Conservation (phyloP, 1,140 invertebrate species). For the Varroa destructor region DNA sequence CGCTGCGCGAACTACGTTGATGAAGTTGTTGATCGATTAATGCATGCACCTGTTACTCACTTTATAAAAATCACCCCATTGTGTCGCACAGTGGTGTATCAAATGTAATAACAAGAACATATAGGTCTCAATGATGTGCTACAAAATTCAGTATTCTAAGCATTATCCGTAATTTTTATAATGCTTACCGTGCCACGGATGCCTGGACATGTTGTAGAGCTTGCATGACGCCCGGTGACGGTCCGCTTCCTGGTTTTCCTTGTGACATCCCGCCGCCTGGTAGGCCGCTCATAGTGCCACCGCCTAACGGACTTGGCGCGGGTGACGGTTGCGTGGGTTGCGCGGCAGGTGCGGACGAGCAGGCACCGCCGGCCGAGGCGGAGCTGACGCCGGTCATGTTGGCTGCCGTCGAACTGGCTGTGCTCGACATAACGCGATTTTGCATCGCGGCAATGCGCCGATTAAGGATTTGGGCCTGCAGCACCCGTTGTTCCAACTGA, state of each 20-base stretch:
- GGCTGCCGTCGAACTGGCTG: constrained; percentile 35
- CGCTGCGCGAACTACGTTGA: too few relatives aligned
- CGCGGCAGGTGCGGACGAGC: constrained; percentile 31
- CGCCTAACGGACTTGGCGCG: constrained; percentile 34
- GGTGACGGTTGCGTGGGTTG: constrained; percentile 35
- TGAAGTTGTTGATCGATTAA: too few relatives aligned
- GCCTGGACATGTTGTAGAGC: constrained; percentile 82
- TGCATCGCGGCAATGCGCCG: constrained; percentile 66
- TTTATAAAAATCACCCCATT: too few relatives aligned
- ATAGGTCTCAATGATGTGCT: too few relatives aligned
- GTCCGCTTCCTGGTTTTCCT: constrained; percentile 50
- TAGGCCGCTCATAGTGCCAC: constrained; percentile 47
- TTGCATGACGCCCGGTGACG: constrained; percentile 65
- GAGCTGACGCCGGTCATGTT: constrained; percentile 31
- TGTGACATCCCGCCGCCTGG: constrained; percentile 47
- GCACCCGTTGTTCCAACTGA: constrained; percentile 76
- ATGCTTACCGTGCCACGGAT: constrained; percentile 67
- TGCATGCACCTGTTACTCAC: too few relatives aligned
- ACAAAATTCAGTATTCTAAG: too few relatives aligned
- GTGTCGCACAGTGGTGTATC: too few relatives aligned
- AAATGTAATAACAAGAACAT: too few relatives aligned
- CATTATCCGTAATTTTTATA: constrained; percentile 20
- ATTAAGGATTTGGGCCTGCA: constrained; percentile 66
- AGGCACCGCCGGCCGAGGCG: constrained; percentile 30
- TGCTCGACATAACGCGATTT: constrained; percentile 45